Evolutionary conservation across 1,140 invertebrate genomes (phyloP), one percentile per base, ranked within the genome.

Genomic region (Uloborus diversus): DNA sequence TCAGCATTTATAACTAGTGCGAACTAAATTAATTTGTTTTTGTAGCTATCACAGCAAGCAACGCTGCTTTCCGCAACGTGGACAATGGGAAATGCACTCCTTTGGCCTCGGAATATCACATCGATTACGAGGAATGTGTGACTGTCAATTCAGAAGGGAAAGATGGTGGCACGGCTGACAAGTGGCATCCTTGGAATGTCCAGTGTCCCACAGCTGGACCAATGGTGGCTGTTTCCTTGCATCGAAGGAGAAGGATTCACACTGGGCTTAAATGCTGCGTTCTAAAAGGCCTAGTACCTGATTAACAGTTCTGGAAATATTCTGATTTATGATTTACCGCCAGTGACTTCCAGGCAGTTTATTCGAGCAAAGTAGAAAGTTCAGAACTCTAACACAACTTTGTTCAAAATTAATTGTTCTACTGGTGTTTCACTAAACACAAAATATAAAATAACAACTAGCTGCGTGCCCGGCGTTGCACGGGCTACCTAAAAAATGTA

Each of bases 21-120:
- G n/a, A n/a, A n/a, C n/a, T n/a, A n/a, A n/a, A n/a, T n/a, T n/a
- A n/a, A n/a, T n/a, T n/a, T n/a, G n/a, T n/a, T n/a, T n/a, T 47
- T 33, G 3, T 33, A 79, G 75, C 75, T 5, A 79, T 79, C 30
- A 68, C 75, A 1, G 75, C 75, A 3, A 79, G 64, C 28, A 79
- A 79, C 20, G 76, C 62, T 11, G 76, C 62, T n/a, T 79, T 79
- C n/a, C 62, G 65, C 14, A 79, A 79, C 13, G 64, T 79, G n/a
- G 76, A 79, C 33, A 79, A 79, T 13, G 76, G 76, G 1, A 79
- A 79, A n/a, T 79, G 76, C 28, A 79, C n/a, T 4, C 76, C 76
- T 2, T 37, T 79, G 0, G 33, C 33, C 1, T 13, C 47, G 3
- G 47, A 27, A 2, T 79, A 25, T 28, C 64, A 79, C 32, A 69